Evolutionary conservation across 2,113 vertebrate genomes (phyloP).

Genomic region (Planiliza haematocheilus): DNA sequence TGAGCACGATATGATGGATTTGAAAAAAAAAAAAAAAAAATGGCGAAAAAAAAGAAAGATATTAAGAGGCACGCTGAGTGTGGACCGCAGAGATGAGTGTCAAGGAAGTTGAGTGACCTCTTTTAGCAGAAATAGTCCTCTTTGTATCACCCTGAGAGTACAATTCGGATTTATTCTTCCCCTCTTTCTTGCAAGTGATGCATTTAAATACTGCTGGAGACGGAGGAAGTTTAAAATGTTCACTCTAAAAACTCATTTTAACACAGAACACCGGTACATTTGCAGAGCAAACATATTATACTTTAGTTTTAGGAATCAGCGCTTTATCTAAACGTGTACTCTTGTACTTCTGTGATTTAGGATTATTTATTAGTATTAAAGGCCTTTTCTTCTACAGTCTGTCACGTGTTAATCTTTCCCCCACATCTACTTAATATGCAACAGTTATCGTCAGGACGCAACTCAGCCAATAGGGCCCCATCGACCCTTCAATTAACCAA

Average conservation of each 20-base stretch:
- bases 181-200: slow-evolving; percentile 22
- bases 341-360: neutral
- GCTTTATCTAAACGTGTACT: neutral
- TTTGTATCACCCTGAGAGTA: slow-evolving; percentile 56
- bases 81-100: slow-evolving; percentile 62
- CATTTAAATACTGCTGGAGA: neutral
- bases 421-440: slow-evolving; percentile 49
- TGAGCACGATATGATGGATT: slow-evolving; percentile 77
- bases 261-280: neutral
- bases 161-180: slow-evolving; percentile 44
- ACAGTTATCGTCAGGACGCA: slow-evolving; percentile 41
- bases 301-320: neutral
- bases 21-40: slow-evolving; percentile 57
- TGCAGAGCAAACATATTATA: neutral
- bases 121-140: slow-evolving; percentile 55
- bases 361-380: slow-evolving; percentile 16
- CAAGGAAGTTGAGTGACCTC: slow-evolving; percentile 75
- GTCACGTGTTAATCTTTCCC: slow-evolving; percentile 55
- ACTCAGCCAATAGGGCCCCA: slow-evolving; percentile 52
- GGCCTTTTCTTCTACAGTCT: slow-evolving; percentile 16
- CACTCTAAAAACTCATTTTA: neutral
- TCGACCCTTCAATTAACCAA: slow-evolving; percentile 62
- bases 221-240: neutral
- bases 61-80: slow-evolving; percentile 31
- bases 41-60: slow-evolving; percentile 39